Percentiles rank a stretch among this genome's conserved stretches.
Evolutionary conservation across 2,888 invertebrate species (phyloP).

Genomic region (Clistopyga incitator): DNA sequence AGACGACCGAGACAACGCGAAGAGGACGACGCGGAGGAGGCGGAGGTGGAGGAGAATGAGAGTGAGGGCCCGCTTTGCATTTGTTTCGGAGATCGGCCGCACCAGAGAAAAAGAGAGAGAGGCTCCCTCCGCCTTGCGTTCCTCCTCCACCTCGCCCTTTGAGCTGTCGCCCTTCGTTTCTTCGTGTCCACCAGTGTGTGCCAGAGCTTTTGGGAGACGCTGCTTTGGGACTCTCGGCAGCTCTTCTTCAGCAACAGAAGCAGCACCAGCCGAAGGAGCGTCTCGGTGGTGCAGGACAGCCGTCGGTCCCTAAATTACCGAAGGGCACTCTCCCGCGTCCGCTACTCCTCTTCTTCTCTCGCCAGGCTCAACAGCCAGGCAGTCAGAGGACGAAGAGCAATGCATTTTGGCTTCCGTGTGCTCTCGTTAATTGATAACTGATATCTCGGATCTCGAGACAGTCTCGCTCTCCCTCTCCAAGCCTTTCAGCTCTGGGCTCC

Average conservation of each 20-base stretch:
- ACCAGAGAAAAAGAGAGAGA: too few species aligned
- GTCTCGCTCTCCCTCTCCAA: too few species aligned
- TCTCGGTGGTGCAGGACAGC: constrained; percentile 72
- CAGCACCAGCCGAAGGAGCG: constrained; percentile 28
- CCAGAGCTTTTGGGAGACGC: constrained; percentile 46
- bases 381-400: constrained; percentile 73
- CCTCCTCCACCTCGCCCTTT: constrained; percentile 73
- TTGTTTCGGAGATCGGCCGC: constrained; percentile 79
- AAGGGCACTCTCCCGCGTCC: constrained; percentile 58
- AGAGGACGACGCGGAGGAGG: constrained; percentile 23
- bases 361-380: constrained; percentile 56
- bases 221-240: constrained; percentile 13
- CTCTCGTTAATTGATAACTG: constrained; percentile 82
- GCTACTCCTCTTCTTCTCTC: constrained; percentile 28
- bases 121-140: constrained; percentile 61
- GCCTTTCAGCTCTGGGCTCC: not conserved
- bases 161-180: constrained; percentile 78
- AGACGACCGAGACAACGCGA: constrained; percentile 19
- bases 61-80: constrained; percentile 79
- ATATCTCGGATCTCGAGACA: constrained; percentile 78
- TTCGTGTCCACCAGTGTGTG: constrained; percentile 70
- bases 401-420: constrained; percentile 76
- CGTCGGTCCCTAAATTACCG: constrained; percentile 81
- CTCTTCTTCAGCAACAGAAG: constrained; percentile 14
- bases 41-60: constrained; percentile 51